Conservation (phyloP, 2,888 invertebrate species). For the Galeruca laticollis region DNA sequence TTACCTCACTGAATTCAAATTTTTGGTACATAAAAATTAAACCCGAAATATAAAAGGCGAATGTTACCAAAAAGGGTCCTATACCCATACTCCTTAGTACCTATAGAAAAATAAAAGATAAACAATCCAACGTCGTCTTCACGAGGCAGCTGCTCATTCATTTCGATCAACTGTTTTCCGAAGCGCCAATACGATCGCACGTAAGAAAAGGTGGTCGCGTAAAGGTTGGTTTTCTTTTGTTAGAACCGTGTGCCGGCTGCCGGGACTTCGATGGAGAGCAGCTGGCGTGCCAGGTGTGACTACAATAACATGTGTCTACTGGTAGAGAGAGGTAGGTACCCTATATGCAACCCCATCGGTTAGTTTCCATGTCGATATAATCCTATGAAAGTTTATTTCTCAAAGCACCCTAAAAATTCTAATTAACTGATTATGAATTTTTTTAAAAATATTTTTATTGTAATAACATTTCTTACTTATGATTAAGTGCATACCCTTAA, state of each 20-base stretch:
- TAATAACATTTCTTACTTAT: no score
- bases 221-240: constrained; percentile 58
- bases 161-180: constrained; percentile 52
- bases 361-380: background rate
- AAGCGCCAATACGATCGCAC: constrained; percentile 56
- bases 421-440: no score
- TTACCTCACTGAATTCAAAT: no score
- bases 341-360: constrained; percentile 41
- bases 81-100: constrained; percentile 26
- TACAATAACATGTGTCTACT: constrained; percentile 48
- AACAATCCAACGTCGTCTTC: constrained; percentile 52
- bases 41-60: constrained; percentile 13
- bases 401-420: no score
- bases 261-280: constrained; percentile 52
- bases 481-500: no score
- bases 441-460: no score
- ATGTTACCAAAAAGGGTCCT: constrained; percentile 39
- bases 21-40: no score
- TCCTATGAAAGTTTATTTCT: background rate
- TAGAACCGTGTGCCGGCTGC: constrained; percentile 59
- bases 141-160: constrained; percentile 50
- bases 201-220: constrained; percentile 56
- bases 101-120: constrained; percentile 45
- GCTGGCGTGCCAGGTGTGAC: constrained; percentile 64
- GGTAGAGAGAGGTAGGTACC: constrained; percentile 25